Evolutionary conservation across 2,888 invertebrate genomes (phyloP).

Genomic region (Alitta virens): DNA sequence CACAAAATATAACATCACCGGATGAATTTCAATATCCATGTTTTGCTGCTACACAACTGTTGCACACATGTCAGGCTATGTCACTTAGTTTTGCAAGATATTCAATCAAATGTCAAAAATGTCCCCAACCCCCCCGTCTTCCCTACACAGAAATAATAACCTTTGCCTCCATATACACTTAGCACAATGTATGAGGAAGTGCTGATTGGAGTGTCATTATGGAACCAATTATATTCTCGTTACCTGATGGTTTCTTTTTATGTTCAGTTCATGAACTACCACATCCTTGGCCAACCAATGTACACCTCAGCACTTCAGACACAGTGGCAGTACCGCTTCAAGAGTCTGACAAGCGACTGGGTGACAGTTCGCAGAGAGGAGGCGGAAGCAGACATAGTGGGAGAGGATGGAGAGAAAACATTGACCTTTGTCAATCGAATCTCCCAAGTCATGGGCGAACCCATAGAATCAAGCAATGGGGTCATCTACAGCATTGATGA

Average conservation of each 20-base stretch:
- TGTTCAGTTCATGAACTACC: slow-evolving; percentile 57
- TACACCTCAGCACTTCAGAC: slow-evolving; percentile 11
- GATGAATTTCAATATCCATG: too few species aligned
- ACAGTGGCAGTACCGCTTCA: slow-evolving; percentile 18
- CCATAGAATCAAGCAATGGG: slow-evolving; percentile 60
- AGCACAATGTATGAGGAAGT: too few species aligned
- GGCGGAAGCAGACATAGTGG: slow-evolving; percentile 6
- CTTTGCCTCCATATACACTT: too few species aligned
- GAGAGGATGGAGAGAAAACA: not conserved
- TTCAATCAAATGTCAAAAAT: too few species aligned
- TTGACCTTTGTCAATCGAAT: slow-evolving; percentile 18
- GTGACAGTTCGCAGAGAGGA: slow-evolving; percentile 10
- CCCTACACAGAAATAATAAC: too few species aligned
- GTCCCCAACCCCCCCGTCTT: too few species aligned
- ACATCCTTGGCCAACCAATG: slow-evolving; percentile 45
- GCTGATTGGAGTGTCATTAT: not conserved
- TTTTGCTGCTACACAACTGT: too few species aligned
- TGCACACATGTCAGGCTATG: too few species aligned
- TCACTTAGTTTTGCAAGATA: too few species aligned
- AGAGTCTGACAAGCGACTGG: slow-evolving; percentile 22
- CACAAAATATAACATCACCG: too few species aligned
- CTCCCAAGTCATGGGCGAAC: slow-evolving; percentile 57
- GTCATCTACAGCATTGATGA: slow-evolving; percentile 60
- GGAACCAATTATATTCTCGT: not conserved
- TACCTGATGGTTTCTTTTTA: not conserved